Conservation (phyloP, 2,888 invertebrate genomes). For the Argyresthia albistria region DNA sequence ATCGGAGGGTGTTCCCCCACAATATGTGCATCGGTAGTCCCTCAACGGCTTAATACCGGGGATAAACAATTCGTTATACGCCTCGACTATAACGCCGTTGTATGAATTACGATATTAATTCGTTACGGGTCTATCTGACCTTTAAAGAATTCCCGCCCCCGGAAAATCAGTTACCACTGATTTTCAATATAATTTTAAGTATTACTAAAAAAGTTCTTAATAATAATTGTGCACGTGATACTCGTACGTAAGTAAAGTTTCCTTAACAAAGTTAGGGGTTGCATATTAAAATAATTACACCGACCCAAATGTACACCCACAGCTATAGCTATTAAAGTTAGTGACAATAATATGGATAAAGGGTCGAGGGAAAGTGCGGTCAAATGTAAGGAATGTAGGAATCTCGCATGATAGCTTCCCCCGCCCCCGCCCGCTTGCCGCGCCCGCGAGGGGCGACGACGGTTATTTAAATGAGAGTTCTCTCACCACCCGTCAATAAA, state of each 20-base stretch:
- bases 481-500: conserved; percentile 70
- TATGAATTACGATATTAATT: conserved; percentile 48
- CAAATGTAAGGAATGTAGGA: conserved; percentile 6
- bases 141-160: conserved; percentile 20
- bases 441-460: conserved; percentile 33
- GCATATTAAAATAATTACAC: no score
- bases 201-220: no score
- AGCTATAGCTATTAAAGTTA: no score
- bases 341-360: no score
- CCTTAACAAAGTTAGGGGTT: no score
- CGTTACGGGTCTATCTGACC: conserved; percentile 35
- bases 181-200: no score
- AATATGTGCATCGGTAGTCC: conserved; percentile 50
- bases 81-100: conserved; percentile 40
- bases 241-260: no score
- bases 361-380: conserved; percentile 10
- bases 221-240: no score
- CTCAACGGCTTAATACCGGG: conserved; percentile 35
- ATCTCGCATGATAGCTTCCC: conserved; percentile 14
- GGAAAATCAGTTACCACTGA: conserved; percentile 11
- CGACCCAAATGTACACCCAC: no score
- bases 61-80: conserved; percentile 60
- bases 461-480: conserved; percentile 65
- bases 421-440: conserved; percentile 17
- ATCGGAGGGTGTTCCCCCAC: conserved; percentile 16